Conservation (phyloP, 1,140 invertebrate genomes). For the Asbolus verrucosus region DNA sequence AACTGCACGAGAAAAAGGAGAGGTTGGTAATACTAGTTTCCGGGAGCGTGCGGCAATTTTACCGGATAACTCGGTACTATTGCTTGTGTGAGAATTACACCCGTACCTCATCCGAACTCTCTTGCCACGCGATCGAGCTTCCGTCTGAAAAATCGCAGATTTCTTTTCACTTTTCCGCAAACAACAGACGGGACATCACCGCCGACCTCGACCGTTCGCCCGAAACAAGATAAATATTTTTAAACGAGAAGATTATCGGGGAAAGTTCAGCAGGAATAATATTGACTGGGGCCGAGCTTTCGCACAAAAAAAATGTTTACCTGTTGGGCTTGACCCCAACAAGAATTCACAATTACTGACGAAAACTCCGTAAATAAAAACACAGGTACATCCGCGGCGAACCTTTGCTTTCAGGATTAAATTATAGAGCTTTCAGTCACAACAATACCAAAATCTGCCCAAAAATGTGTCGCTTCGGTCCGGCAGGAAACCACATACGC, state of each 20-base stretch:
- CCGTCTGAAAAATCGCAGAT: conserved; percentile 40
- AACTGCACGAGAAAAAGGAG: conserved; percentile 48
- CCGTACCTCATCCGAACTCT: conserved; percentile 49
- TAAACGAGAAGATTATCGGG: conserved; percentile 8
- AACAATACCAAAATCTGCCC: neutral
- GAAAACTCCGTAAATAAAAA: conserved; percentile 21
- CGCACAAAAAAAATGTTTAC: conserved; percentile 46
- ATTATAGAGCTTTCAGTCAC: neutral
- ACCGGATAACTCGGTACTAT: conserved; percentile 57
- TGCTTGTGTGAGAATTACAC: conserved; percentile 59
- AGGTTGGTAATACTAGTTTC: conserved; percentile 56
- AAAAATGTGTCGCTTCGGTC: too few relatives aligned
- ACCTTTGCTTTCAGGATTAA: conserved; percentile 14
- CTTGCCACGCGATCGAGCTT: conserved; percentile 24
- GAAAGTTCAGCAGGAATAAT: conserved; percentile 2
- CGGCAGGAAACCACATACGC: too few relatives aligned
- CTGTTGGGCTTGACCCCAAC: conserved; percentile 6
- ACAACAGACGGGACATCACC: neutral
- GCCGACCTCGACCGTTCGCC: neutral
- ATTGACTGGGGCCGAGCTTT: neutral
- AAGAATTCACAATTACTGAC: conserved; percentile 36
- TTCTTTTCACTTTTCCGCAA: conserved; percentile 40
- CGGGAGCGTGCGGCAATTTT: conserved; percentile 57
- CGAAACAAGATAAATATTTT: conserved; percentile 24
- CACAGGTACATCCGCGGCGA: neutral